Conservation (phyloP, 2,113 vertebrate species). For the Coracopsis vasa region DNA sequence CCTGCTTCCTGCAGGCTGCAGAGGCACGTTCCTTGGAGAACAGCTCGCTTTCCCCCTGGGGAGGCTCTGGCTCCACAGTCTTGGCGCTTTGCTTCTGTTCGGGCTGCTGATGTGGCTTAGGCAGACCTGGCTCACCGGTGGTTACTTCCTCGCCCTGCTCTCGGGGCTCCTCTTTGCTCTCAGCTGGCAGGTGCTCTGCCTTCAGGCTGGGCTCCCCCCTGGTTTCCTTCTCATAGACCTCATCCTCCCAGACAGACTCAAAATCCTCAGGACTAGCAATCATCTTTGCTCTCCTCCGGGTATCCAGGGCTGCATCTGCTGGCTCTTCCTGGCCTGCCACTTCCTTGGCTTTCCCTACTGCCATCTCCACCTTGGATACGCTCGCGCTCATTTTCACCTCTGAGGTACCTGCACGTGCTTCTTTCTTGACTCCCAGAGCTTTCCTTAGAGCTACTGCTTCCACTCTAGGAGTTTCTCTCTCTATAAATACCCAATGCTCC, state of each 20-base stretch:
- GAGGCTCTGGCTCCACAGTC: background rate
- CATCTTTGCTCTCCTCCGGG: slow-evolving; percentile 61
- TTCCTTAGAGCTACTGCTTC: slow-evolving; percentile 78
- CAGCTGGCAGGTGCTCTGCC: background rate
- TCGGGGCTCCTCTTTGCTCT: background rate
- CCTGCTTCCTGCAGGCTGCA: slow-evolving; percentile 51
- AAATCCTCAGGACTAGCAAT: slow-evolving; percentile 77
- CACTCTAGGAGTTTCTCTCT: slow-evolving; percentile 88
- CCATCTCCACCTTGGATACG: slow-evolving; percentile 52
- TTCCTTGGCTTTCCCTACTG: slow-evolving; percentile 67
- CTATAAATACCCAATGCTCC: slow-evolving; percentile 99
- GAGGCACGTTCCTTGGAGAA: background rate
- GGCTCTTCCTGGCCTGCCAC: slow-evolving; percentile 65
- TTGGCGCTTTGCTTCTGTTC: background rate
- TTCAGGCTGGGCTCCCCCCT: background rate
- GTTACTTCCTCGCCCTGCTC: background rate
- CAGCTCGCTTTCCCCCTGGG: background rate
- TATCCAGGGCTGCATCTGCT: slow-evolving; percentile 21
- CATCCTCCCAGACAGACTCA: slow-evolving; percentile 71
- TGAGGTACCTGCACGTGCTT: slow-evolving; percentile 32
- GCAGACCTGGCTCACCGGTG: background rate
- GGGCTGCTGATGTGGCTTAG: slow-evolving; percentile 2
- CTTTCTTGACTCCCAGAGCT: slow-evolving; percentile 69
- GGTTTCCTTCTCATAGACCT: slow-evolving; percentile 31
- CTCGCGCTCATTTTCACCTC: slow-evolving; percentile 43